Evolutionary conservation across 2,888 invertebrate species (phyloP).

Genomic region (Marronus borbonicus): DNA sequence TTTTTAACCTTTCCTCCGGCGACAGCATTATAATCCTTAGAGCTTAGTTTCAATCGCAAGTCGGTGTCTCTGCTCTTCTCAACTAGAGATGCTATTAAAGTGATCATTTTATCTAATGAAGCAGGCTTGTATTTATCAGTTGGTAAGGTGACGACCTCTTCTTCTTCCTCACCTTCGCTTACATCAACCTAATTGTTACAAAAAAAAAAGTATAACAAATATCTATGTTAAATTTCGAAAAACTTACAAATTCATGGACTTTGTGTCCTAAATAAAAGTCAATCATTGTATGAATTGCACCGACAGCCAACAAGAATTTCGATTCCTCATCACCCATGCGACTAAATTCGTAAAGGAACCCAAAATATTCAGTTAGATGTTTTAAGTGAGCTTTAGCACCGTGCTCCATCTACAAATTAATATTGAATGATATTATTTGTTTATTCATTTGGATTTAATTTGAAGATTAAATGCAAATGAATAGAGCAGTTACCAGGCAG

Average conservation of each 20-base stretch:
- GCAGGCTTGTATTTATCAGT: slow-evolving; percentile 89
- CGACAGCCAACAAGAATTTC: slow-evolving; percentile 87
- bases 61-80: slow-evolving; percentile 89
- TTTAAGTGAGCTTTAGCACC: slow-evolving; percentile 89
- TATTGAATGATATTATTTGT: background rate
- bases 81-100: slow-evolving; percentile 88
- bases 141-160: slow-evolving; percentile 77
- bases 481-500: slow-evolving; percentile 77
- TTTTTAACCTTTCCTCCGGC: slow-evolving; percentile 85
- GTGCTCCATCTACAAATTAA: slow-evolving; percentile 78
- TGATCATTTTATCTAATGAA: slow-evolving; percentile 96
- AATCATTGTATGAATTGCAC: slow-evolving; percentile 91
- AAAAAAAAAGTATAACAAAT: background rate
- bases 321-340: slow-evolving; percentile 96
- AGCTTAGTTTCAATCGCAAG: slow-evolving; percentile 81
- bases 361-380: slow-evolving; percentile 94
- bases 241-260: slow-evolving; percentile 78
- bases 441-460: too few species aligned
- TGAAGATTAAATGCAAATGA: background rate
- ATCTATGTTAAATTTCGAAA: background rate
- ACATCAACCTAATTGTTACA: slow-evolving; percentile 72
- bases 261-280: slow-evolving; percentile 94
- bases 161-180: slow-evolving; percentile 83
- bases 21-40: slow-evolving; percentile 86
- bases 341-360: slow-evolving; percentile 92